Base-by-base conservation (phyloP, 2,888 invertebrate species). In the Pharmacophagus antenor region DNA sequence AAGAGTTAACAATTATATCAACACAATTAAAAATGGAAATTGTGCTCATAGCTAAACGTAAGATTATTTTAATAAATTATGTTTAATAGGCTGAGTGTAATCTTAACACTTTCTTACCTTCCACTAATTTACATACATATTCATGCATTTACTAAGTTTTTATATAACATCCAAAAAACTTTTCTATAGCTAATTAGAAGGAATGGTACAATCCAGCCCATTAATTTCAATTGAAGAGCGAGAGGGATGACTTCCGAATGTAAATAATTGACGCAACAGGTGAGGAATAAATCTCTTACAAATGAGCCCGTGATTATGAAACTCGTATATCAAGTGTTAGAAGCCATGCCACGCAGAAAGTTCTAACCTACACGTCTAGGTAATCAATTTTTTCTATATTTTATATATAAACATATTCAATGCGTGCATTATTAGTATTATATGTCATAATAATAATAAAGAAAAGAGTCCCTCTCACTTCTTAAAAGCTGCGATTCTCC, bases 221-320 rank as follows among this genome's bases (percentile, higher is more conserved):
- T 71, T 74, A 71, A 68, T 68, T 65, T 64, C 62, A 17, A 63
- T 53, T 53, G 25, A 60, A 61, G 65, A 68, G 66, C 66, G 65
- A 72, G 74, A 83, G 73, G 71, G 80, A 85, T 79, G 73, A 82
- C 81, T 84, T 82, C 81, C 77, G 79, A 84, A 82, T 80, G 84
- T 85, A 83, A 87, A 84, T 86, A 86, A 85, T 85, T 86, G 83
- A 82, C 83, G 78, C 84, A 87, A 88, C 86, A 85, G 84, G 85
- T 88, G 85, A 77, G 75, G 70, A 77, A 88, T 86, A 86, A 86
- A 86, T 87, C 85, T 84, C 73, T 68, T 69, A 82, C 79, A 76
- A 82, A 84, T 80, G 80, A 83, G 78, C 71, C 75, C 72, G 79
- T 84, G 87, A 88, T 88, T 88, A 87, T 85, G 80, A 84, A 80